Percentiles rank a stretch among this genome's conserved stretches.
These are phyloP conservation scores for Nematolebias whitei DNA, from an alignment of 2,113 vertebrate genomes.

Conservation along the genomic window DNA sequence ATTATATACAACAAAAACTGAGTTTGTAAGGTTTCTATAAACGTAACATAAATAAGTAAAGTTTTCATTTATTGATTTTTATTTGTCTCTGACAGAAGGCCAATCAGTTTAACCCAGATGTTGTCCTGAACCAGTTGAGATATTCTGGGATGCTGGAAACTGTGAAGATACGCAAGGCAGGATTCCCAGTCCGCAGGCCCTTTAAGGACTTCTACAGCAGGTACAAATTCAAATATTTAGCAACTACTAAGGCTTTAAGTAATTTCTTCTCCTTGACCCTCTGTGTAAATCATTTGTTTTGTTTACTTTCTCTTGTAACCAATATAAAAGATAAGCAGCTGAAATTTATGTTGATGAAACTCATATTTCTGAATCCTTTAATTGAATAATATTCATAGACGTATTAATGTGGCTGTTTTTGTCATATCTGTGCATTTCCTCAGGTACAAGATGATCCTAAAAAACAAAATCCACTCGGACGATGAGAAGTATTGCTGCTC, in stretches of 20 bases:
- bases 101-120: slow-evolving; percentile 83
- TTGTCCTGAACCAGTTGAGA: slow-evolving; percentile 89
- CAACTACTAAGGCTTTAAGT: background rate
- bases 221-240: slow-evolving; percentile 59
- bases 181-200: slow-evolving; percentile 87
- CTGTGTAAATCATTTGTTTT: too few species aligned
- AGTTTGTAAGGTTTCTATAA: background rate
- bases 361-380: too few species aligned
- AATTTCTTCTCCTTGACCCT: background rate
- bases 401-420: background rate
- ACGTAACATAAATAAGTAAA: background rate
- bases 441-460: slow-evolving; percentile 89
- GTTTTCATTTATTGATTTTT: slow-evolving; percentile 1
- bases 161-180: slow-evolving; percentile 90
- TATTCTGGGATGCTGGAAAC: slow-evolving; percentile 95
- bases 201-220: slow-evolving; percentile 87
- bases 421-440: slow-evolving; percentile 26
- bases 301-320: too few species aligned
- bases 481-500: slow-evolving; percentile 79
- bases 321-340: too few species aligned
- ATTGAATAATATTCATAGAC: background rate
- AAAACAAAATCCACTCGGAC: slow-evolving; percentile 53
- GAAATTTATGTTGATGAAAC: too few species aligned
- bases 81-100: slow-evolving; percentile 75
- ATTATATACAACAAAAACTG: background rate